Evolutionary conservation across 2,797 vertebrate genomes (phyloP).

Genomic region (Holocentrus rufus): DNA sequence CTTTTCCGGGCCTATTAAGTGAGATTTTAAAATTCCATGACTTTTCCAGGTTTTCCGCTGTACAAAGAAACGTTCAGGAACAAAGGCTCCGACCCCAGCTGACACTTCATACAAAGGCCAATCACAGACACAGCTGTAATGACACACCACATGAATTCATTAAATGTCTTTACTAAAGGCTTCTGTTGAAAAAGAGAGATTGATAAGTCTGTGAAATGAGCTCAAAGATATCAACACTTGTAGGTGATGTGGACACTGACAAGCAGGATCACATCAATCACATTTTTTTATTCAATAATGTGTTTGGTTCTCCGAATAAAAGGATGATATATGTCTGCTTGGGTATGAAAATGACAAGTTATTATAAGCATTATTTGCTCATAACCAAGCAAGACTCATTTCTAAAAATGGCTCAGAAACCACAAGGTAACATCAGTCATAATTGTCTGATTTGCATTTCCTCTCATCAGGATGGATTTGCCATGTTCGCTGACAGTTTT

Average conservation of each 20-base stretch:
- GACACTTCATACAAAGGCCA: constrained; percentile 3
- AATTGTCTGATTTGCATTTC: not conserved
- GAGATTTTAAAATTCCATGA: too few species aligned
- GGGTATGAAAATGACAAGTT: not conserved
- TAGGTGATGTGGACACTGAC: not conserved
- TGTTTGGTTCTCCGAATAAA: not conserved
- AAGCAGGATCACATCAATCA: constrained; percentile 11
- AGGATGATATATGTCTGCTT: not conserved
- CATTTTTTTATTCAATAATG: constrained; percentile 28
- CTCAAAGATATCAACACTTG: not conserved
- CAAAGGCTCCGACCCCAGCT: constrained; percentile 14
- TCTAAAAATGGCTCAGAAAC: not conserved
- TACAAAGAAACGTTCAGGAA: not conserved
- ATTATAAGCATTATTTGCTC: not conserved
- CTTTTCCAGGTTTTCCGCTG: too few species aligned
- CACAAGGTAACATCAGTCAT: too few species aligned
- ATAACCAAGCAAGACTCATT: not conserved
- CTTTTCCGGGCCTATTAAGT: too few species aligned
- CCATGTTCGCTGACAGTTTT: not conserved
- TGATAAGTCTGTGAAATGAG: constrained; percentile 5
- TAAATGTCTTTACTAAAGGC: not conserved
- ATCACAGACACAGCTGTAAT: constrained; percentile 22
- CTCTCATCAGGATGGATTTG: not conserved
- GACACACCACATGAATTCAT: constrained; percentile 27
- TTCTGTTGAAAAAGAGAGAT: constrained; percentile 16